phyloP scores from a whole-genome alignment of 2,113 vertebrate species.

The Tautogolabrus adspersus region DNA sequence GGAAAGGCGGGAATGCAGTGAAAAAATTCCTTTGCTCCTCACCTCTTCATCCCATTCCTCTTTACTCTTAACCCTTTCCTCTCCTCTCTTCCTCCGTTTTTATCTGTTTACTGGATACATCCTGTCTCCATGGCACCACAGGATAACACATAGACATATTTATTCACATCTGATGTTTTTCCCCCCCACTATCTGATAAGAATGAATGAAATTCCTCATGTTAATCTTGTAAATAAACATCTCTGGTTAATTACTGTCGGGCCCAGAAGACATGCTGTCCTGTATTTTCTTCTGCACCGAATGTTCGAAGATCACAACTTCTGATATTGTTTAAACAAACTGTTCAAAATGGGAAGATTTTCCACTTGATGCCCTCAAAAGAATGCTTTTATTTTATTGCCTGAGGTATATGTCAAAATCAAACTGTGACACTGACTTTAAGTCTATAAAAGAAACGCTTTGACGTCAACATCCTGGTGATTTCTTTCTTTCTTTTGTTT shows the following conservation, averaged over 20 bases:
- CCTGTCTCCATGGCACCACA: conserved; percentile 24
- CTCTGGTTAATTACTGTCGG: not conserved
- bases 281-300: not conserved
- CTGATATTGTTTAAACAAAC: conserved; percentile 19
- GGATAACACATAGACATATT: conserved; percentile 16
- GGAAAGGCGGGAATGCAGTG: conserved; percentile 49
- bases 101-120: conserved; percentile 30
- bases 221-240: not conserved
- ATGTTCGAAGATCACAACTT: conserved; percentile 1
- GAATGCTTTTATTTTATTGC: not conserved
- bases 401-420: not conserved
- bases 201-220: not conserved
- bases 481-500: not conserved
- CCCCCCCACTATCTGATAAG: not conserved
- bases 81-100: not conserved
- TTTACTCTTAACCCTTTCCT: not conserved
- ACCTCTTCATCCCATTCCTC: conserved; percentile 8
- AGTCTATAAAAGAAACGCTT: not conserved
- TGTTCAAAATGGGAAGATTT: conserved; percentile 5
- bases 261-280: not conserved
- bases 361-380: not conserved
- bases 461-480: not conserved
- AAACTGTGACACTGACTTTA: not conserved
- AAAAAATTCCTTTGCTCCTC: conserved; percentile 42
- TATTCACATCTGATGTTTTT: conserved; percentile 23